Conservation (phyloP, 2,888 invertebrate genomes). For the Dicycla oo region DNA sequence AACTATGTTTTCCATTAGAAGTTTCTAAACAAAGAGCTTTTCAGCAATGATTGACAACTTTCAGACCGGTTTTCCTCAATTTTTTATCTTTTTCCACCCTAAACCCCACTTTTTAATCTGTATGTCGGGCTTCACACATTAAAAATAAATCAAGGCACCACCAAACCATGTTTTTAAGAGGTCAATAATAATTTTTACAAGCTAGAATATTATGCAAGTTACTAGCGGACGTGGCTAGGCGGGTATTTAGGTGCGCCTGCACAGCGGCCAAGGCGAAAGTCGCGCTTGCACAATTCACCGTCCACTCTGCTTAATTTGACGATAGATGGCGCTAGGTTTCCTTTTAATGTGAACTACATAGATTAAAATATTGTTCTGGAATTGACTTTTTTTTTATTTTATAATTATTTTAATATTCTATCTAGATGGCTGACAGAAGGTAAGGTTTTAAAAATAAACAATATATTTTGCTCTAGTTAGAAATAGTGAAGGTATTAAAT, state of each 20-base stretch:
- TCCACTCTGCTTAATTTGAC: constrained; percentile 43
- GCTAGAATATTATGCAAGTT: constrained; percentile 57
- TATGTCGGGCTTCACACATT: background rate
- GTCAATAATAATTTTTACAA: constrained; percentile 22
- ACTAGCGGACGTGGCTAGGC: constrained; percentile 53
- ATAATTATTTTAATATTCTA: too few relatives aligned
- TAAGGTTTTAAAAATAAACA: background rate
- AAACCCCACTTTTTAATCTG: background rate
- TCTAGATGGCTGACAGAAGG: background rate
- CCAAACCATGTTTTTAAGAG: background rate
- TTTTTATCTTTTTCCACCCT: background rate
- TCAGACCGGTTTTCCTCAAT: background rate
- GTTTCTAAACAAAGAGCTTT: background rate
- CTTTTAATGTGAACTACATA: constrained; percentile 13
- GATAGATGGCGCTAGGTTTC: constrained; percentile 56
- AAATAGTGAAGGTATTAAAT: constrained; percentile 13
- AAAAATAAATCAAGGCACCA: background rate
- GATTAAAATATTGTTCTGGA: background rate
- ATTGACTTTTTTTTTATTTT: background rate
- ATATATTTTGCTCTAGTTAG: constrained; percentile 18
- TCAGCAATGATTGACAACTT: background rate
- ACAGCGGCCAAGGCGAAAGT: constrained; percentile 73
- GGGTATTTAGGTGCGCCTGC: constrained; percentile 60
- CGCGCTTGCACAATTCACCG: constrained; percentile 59
- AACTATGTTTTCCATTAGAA: background rate